A percentile compares a stretch with the other conserved stretches of the same genome.
Evolutionary conservation across 2,797 vertebrate species (phyloP).

Genomic region (Pseudochaenichthys georgianus): DNA sequence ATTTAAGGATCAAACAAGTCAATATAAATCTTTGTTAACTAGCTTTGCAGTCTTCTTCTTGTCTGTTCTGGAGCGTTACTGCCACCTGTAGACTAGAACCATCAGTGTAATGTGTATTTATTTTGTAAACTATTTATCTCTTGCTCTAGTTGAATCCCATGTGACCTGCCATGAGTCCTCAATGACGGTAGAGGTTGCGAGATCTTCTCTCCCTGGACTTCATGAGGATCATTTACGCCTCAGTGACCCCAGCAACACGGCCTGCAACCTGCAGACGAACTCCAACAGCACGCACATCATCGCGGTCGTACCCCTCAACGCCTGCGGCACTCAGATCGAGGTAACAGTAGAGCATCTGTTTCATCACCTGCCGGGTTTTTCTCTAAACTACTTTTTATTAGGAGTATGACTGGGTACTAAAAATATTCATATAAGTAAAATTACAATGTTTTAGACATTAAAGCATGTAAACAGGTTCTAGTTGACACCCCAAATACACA

Average conservation of each 20-base stretch:
- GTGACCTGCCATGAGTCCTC: conserved; percentile 70
- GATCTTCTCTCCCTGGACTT: conserved; percentile 52
- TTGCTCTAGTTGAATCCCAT: conserved; percentile 49
- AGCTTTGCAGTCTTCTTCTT: too few relatives aligned
- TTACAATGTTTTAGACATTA: too few relatives aligned
- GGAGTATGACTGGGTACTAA: too few relatives aligned
- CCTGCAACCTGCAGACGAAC: conserved; percentile 55
- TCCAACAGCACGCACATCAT: conserved; percentile 78
- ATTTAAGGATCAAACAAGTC: neutral
- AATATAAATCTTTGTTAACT: too few relatives aligned
- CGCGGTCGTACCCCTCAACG: conserved; percentile 72
- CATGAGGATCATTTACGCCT: conserved; percentile 68
- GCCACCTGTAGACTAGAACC: too few relatives aligned
- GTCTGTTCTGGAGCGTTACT: too few relatives aligned
- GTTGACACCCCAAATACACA: neutral
- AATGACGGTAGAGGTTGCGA: conserved; percentile 73
- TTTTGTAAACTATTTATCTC: neutral
- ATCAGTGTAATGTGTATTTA: neutral
- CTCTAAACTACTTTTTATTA: neutral
- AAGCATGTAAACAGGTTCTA: too few relatives aligned
- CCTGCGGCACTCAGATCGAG: conserved; percentile 80
- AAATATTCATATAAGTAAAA: too few relatives aligned
- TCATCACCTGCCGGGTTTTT: neutral
- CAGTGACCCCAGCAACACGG: conserved; percentile 65
- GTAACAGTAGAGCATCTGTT: conserved; percentile 30